A percentile compares a stretch with the other conserved stretches of the same genome.
These are phyloP conservation scores for Enteromius anoplus DNA, from an alignment of 2,797 vertebrate species.

Conservation along the genomic window DNA sequence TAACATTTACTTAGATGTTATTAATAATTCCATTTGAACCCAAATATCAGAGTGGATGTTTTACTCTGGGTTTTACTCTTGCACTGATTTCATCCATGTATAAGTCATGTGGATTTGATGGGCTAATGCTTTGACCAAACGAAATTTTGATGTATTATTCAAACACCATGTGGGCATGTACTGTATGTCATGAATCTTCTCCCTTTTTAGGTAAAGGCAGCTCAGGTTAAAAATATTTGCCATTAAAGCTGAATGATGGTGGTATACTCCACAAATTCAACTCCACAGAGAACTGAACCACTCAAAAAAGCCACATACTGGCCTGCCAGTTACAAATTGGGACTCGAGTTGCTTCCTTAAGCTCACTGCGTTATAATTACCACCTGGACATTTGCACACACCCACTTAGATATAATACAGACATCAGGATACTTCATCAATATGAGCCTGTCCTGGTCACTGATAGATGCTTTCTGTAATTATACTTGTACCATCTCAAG, in stretches of 20 bases:
- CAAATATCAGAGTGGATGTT: neutral
- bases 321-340: neutral
- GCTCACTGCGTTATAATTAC: neutral
- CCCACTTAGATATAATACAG: neutral
- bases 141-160: constrained; percentile 26
- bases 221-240: constrained; percentile 21
- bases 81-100: constrained; percentile 35
- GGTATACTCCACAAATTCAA: constrained; percentile 8
- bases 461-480: constrained; percentile 33
- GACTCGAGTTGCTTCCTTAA: neutral
- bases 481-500: constrained; percentile 11
- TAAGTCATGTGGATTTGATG: constrained; percentile 29
- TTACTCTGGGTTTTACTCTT: constrained; percentile 6
- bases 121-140: constrained; percentile 29
- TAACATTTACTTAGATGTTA: constrained; percentile 18
- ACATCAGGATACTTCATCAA: neutral
- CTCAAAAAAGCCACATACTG: neutral
- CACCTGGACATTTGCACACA: neutral
- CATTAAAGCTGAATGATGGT: constrained; percentile 22
- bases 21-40: constrained; percentile 28
- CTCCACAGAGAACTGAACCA: constrained; percentile 1
- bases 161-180: neutral
- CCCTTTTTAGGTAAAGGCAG: neutral
- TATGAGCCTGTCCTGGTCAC: neutral
- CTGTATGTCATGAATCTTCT: constrained; percentile 7